Evolutionary conservation across 2,113 vertebrate genomes (phyloP), one percentile per base, ranked within the genome.

Genomic region (Athene cunicularia): DNA sequence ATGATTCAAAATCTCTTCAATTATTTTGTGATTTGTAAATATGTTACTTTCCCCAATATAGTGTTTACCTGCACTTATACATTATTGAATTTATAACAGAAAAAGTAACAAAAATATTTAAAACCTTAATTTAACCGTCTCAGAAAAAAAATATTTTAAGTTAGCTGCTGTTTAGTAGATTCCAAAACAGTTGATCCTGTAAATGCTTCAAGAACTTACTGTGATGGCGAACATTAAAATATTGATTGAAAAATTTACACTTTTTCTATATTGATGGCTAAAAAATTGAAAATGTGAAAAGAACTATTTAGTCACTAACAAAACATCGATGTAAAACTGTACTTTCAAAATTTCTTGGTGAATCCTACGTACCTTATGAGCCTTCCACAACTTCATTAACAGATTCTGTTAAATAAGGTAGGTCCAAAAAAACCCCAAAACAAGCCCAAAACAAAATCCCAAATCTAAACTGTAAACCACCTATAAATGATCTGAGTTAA

Each of bases 1-100:
- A 95, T 77, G 14, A 97, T 79, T 96, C 52, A 88, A 95, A 95
- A 95, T 39, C 16, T 91, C 81, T 85, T 93, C 62, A 95, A 84
- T 12, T 60, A 41, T 60, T 96, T 81, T 10, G 24, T 74, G 28
- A 63, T 77, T 96, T 92, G n/a, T 73, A 74, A 94, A 94, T 60
- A 56, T 37, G 21, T 50, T 53, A 49, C 23, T 18, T 95, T 92
- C 75, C 93, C 93, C 79, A 39, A 83, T 50, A 63, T 55, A 91
- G 2, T 4, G 32, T 86, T 86, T 82, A 91, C 6, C 86, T 72
- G 66, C 49, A 30, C 8, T 87, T 94, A 43, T 35, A 33, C 17
- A 67, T 39, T 41, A 52, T 24, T 74, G 55, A 10, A 56, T 37
- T 96, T 82, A 26, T 62, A 80, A 80, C 6, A 84, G 50, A 50